Evolutionary conservation across 2,113 vertebrate species (phyloP).

Genomic region (Ptychochromis oligacanthus): DNA sequence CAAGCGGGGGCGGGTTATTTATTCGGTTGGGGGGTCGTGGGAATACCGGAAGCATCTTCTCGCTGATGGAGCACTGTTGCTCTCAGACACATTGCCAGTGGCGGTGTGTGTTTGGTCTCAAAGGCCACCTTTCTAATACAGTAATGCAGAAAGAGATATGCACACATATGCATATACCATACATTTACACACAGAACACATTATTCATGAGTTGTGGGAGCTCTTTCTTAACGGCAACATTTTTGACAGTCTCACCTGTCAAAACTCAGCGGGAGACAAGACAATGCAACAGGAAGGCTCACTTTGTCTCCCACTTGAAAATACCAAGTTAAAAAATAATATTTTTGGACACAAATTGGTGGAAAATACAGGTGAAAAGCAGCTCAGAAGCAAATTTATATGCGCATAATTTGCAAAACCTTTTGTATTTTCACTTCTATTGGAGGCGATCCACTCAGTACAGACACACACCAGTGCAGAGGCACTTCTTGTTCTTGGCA

Average conservation of each 20-base stretch:
- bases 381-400: slow-evolving; percentile 41
- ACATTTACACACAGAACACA: not conserved
- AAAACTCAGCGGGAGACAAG: slow-evolving; percentile 13
- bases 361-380: slow-evolving; percentile 28
- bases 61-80: slow-evolving; percentile 36
- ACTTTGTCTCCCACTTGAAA: not conserved
- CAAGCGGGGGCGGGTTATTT: slow-evolving; percentile 51
- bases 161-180: not conserved
- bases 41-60: slow-evolving; percentile 55
- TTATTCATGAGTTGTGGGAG: not conserved
- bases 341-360: slow-evolving; percentile 47
- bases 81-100: slow-evolving; percentile 9
- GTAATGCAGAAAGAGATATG: not conserved
- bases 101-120: slow-evolving; percentile 16
- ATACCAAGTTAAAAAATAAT: not conserved
- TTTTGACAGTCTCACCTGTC: not conserved
- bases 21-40: slow-evolving; percentile 48
- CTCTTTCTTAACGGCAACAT: slow-evolving; percentile 4
- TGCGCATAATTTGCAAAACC: slow-evolving; percentile 55
- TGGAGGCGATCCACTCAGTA: slow-evolving; percentile 10
- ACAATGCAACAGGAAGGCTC: not conserved
- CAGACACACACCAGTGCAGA: slow-evolving; percentile 5
- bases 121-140: not conserved
- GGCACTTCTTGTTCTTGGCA: slow-evolving; percentile 13
- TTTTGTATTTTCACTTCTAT: slow-evolving; percentile 36